Conservation (phyloP, 92 coral and sea anemone genomes). For the Bergia puertoricense region DNA sequence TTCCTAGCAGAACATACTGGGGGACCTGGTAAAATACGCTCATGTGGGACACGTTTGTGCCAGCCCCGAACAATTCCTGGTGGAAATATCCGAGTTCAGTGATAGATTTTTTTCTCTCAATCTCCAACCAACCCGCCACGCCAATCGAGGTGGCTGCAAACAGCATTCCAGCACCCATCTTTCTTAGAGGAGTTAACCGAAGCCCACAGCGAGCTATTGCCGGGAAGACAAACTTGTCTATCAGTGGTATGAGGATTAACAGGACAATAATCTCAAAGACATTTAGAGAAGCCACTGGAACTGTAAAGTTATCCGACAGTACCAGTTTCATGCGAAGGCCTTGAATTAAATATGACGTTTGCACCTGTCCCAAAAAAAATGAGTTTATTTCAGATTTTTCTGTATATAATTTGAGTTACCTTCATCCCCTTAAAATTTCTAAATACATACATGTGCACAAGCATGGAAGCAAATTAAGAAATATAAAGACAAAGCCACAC, state of each 20-base stretch:
- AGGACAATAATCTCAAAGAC: conserved; percentile 62
- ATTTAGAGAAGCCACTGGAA: conserved; percentile 77
- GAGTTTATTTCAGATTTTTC: not conserved
- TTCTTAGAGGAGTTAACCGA: conserved; percentile 74
- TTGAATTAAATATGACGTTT: conserved; percentile 78
- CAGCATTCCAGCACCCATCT: conserved; percentile 90
- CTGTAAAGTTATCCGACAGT: not conserved
- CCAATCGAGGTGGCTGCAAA: conserved; percentile 80
- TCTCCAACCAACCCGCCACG: conserved; percentile 82
- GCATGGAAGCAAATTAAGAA: no score
- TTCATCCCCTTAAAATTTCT: no score
- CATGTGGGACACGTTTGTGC: conserved; percentile 62
- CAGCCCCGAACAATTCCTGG: conserved; percentile 48
- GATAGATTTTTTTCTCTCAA: conserved; percentile 56
- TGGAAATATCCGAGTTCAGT: conserved; percentile 40
- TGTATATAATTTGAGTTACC: not conserved
- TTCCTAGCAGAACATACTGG: conserved; percentile 74
- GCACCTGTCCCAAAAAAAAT: conserved; percentile 61
- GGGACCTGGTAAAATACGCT: conserved; percentile 80
- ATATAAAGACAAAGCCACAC: no score
- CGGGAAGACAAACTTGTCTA: conserved; percentile 88
- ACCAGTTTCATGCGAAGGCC: conserved; percentile 77
- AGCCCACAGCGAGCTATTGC: conserved; percentile 61
- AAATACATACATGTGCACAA: no score
- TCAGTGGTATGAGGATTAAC: conserved; percentile 76